These are phyloP conservation scores for Saccostrea glomerata DNA, from an alignment of 1,140 invertebrate genomes.

Conservation along the genomic window DNA sequence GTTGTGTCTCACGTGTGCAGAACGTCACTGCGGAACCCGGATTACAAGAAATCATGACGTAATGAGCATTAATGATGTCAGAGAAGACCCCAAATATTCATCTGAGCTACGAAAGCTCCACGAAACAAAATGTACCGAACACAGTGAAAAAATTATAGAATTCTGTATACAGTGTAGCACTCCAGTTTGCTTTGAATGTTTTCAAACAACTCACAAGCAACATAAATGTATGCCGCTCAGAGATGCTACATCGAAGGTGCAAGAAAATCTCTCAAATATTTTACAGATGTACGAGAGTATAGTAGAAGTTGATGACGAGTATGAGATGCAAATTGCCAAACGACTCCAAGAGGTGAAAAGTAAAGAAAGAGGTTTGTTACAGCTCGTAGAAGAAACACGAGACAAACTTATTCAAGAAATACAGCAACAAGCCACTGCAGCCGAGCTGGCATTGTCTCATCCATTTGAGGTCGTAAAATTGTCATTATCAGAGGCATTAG, in stretches of 20 bases:
- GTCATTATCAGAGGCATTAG: not conserved
- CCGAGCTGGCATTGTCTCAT: not conserved
- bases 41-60: not conserved
- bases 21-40: not conserved
- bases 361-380: not conserved
- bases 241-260: not conserved
- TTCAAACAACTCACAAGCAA: not conserved
- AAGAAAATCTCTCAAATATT: not conserved
- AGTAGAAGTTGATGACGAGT: not conserved
- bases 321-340: not conserved
- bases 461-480: not conserved
- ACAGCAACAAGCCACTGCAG: not conserved
- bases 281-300: not conserved
- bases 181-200: not conserved
- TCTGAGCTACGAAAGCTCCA: not conserved
- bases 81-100: not conserved
- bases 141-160: not conserved
- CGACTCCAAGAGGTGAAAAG: not conserved
- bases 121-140: not conserved
- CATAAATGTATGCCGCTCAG: not conserved
- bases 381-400: not conserved
- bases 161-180: not conserved
- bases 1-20: constrained; percentile 4
- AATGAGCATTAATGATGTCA: not conserved
- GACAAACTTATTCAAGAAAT: not conserved